Conservation (phyloP, 2,888 invertebrate species). For the Cecidostiba fungosa region DNA sequence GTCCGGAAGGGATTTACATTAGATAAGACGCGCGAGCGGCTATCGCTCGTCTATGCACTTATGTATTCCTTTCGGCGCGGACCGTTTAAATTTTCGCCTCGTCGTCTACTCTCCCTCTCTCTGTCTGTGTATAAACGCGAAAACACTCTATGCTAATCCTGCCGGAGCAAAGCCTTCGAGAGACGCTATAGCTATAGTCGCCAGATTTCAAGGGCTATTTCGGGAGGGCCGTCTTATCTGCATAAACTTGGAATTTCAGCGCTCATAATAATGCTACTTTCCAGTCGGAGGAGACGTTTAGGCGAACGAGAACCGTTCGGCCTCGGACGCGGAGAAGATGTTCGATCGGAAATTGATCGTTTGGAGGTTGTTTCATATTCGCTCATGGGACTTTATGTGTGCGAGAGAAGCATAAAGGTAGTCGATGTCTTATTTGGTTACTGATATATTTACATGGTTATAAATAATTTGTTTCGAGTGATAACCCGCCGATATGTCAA, state of each 20-base stretch:
- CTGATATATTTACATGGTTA: background rate
- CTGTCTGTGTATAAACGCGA: slow-evolving; percentile 22
- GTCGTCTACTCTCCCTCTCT: background rate
- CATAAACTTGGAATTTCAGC: slow-evolving; percentile 44
- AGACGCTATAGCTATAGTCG: slow-evolving; percentile 27
- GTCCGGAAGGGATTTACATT: slow-evolving; percentile 61
- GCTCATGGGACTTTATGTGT: no score
- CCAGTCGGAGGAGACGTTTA: background rate
- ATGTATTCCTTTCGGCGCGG: slow-evolving; percentile 38
- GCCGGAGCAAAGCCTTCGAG: background rate
- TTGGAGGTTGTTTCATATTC: background rate
- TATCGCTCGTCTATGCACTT: slow-evolving; percentile 12
- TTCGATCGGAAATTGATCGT: background rate
- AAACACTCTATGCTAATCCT: slow-evolving; percentile 53
- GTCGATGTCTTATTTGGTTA: no score
- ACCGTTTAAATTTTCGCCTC: slow-evolving; percentile 47
- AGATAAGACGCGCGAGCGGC: slow-evolving; percentile 52
- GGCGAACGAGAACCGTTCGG: background rate
- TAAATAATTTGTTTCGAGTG: background rate
- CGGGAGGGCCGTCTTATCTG: slow-evolving; percentile 22
- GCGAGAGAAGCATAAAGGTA: no score
- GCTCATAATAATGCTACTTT: slow-evolving; percentile 37
- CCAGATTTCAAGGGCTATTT: slow-evolving; percentile 42
- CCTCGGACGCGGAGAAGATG: background rate
- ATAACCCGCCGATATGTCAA: no score